Evolutionary conservation across 1,140 invertebrate species (phyloP).

Genomic region (Drosophila aff.): DNA sequence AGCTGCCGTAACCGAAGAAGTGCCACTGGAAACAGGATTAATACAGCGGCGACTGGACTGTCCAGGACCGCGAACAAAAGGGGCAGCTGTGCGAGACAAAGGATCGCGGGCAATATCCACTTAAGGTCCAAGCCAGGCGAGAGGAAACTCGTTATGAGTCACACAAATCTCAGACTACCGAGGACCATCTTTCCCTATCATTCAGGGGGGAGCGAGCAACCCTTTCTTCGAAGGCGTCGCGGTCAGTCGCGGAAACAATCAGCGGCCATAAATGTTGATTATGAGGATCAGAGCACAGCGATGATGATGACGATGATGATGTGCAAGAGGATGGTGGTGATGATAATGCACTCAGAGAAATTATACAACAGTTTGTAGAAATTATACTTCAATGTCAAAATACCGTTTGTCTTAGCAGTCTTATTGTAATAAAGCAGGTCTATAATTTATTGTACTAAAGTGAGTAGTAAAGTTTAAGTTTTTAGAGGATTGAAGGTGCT

Average conservation of each 20-base stretch:
- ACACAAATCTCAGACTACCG: conserved; percentile 76
- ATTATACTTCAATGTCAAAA: not conserved
- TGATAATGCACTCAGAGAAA: conserved; percentile 19
- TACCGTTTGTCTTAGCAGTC: not conserved
- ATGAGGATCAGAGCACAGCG: conserved; percentile 55
- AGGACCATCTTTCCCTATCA: conserved; percentile 34
- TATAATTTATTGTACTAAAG: not conserved
- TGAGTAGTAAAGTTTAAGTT: too few species aligned
- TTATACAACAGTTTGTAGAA: not conserved
- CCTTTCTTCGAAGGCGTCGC: conserved; percentile 55
- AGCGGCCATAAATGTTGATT: conserved; percentile 71
- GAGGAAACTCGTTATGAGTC: conserved; percentile 79
- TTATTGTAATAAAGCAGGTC: not conserved
- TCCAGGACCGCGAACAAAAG: conserved; percentile 73
- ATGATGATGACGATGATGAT: conserved; percentile 40
- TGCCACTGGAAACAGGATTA: conserved; percentile 70
- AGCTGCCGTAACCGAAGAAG: conserved; percentile 73
- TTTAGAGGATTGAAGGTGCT: too few species aligned
- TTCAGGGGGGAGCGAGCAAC: conserved; percentile 20
- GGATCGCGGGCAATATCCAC: conserved; percentile 72
- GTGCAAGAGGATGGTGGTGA: conserved; percentile 5
- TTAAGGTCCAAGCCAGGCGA: conserved; percentile 77
- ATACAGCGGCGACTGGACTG: conserved; percentile 62
- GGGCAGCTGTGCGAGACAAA: conserved; percentile 71
- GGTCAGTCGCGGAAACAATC: conserved; percentile 82